Evolutionary conservation across 1,140 invertebrate genomes (phyloP).

Genomic region (Periplaneta americana): DNA sequence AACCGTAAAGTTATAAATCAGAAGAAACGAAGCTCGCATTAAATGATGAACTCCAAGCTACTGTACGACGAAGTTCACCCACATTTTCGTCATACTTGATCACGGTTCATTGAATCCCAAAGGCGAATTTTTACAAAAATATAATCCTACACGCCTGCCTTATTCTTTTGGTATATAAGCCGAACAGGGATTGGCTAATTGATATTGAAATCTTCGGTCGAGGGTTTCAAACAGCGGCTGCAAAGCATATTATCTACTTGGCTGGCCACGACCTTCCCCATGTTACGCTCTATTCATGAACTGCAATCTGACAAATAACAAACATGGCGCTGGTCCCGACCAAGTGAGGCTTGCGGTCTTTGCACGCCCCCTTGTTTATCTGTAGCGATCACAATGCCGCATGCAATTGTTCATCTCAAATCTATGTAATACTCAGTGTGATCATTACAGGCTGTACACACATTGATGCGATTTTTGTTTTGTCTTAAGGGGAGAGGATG

Average conservation of each 20-base stretch:
- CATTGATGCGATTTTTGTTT: no score
- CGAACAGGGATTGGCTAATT: not conserved
- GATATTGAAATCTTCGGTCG: not conserved
- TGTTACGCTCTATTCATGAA: not conserved
- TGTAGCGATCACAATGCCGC: no score
- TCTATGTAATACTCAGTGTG: no score
- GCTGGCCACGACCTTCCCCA: not conserved
- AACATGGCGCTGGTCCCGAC: not conserved
- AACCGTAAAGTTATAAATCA: no score
- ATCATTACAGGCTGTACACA: no score
- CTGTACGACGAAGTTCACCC: not conserved
- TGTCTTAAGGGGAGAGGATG: no score
- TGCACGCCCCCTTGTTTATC: not conserved
- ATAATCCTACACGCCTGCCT: not conserved
- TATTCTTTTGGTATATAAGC: not conserved
- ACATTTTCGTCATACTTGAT: not conserved
- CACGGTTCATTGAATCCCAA: not conserved
- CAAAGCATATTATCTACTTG: not conserved
- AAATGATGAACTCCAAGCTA: not conserved
- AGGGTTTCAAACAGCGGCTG: not conserved
- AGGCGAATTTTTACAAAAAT: not conserved
- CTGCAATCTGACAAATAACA: not conserved
- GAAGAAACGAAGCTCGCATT: no score
- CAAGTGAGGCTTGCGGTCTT: not conserved
- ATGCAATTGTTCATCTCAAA: no score